phyloP scores from a whole-genome alignment of 2,888 invertebrate genomes.

The Zeuzera pyrina region DNA sequence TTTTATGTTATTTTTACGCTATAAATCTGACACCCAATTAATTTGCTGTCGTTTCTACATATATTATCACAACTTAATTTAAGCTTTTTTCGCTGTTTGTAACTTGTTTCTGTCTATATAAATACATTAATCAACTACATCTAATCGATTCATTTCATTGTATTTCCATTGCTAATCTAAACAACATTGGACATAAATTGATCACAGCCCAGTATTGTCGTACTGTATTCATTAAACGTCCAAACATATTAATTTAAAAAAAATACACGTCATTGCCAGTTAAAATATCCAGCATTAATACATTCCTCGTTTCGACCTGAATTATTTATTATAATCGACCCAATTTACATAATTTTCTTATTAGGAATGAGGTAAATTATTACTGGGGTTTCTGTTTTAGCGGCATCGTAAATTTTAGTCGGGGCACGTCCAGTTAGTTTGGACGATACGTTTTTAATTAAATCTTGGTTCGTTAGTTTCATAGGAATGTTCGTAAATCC shows the following conservation, averaged over 20 bases:
- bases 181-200: constrained; percentile 19
- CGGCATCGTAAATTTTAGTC: constrained; percentile 56
- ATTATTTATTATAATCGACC: constrained; percentile 64
- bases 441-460: constrained; percentile 57
- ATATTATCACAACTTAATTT: constrained; percentile 29
- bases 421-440: constrained; percentile 37
- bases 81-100: too few species aligned
- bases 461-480: constrained; percentile 49
- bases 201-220: constrained; percentile 23
- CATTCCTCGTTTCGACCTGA: constrained; percentile 43
- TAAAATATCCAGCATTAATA: constrained; percentile 30
- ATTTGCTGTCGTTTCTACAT: constrained; percentile 28
- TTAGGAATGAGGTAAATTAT: constrained; percentile 62
- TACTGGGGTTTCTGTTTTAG: constrained; percentile 51
- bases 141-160: constrained; percentile 7
- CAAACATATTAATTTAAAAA: constrained; percentile 12
- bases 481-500: constrained; percentile 30
- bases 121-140: constrained; percentile 11
- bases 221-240: constrained; percentile 14
- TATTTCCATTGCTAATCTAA: constrained; percentile 11
- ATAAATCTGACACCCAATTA: constrained; percentile 34
- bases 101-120: too few species aligned
- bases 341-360: constrained; percentile 68
- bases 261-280: constrained; percentile 25
- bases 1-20: constrained; percentile 19